phyloP scores from a whole-genome alignment of 1,140 invertebrate species.

The Planococcus citri region DNA sequence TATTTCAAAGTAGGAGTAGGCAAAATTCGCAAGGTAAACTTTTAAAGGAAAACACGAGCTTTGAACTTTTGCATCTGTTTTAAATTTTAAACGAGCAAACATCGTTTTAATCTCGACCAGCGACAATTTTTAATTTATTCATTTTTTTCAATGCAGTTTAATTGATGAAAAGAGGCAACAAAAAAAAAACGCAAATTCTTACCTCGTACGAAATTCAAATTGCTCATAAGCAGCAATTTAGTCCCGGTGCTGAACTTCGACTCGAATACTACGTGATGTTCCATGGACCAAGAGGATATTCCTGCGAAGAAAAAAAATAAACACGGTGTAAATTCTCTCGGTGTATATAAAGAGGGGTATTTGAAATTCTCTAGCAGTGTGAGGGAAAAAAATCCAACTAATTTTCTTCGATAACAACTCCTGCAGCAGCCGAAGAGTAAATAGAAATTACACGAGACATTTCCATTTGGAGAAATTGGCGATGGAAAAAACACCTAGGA shows the following conservation, averaged over 20 bases:
- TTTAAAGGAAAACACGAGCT: neutral
- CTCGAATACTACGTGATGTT: neutral
- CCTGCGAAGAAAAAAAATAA: neutral
- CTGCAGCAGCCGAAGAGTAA: neutral
- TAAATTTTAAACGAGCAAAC: neutral
- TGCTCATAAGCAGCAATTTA: neutral
- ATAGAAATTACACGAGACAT: neutral
- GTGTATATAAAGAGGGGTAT: neutral
- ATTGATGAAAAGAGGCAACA: neutral
- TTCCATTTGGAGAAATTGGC: neutral
- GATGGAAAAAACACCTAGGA: neutral
- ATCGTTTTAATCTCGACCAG: neutral
- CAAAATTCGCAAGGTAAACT: neutral
- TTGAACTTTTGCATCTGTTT: neutral
- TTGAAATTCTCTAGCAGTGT: neutral
- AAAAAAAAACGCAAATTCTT: too few species aligned
- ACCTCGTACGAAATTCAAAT: neutral
- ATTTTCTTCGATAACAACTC: slow-evolving; percentile 7
- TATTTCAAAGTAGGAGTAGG: neutral
- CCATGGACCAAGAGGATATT: neutral
- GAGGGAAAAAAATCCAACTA: neutral
- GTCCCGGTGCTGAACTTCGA: neutral
- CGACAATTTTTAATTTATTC: neutral
- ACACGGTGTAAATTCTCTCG: too few species aligned
- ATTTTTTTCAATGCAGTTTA: neutral